Percentiles rank a stretch among this genome's conserved stretches.
Conservation (phyloP, 1,140 invertebrate species). For the Anoplophora glabripennis region DNA sequence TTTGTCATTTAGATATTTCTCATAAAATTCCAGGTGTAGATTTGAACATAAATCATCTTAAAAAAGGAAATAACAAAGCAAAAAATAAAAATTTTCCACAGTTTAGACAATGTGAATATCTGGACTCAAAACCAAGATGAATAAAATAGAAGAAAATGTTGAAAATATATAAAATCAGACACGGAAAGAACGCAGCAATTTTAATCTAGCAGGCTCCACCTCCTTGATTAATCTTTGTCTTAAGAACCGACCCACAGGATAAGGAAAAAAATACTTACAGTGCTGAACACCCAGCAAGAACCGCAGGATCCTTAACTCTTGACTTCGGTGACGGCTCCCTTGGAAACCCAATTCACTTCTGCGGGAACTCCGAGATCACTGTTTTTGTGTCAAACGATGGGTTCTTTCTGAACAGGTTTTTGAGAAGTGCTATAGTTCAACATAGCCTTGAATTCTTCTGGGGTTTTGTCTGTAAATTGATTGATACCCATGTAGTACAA, state of each 20-base stretch:
- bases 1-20: too few species aligned
- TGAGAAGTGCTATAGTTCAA: neutral
- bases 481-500: neutral
- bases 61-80: too few species aligned
- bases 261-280: neutral
- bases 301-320: neutral
- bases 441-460: slow-evolving; percentile 2
- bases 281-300: neutral
- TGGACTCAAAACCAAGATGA: slow-evolving; percentile 12
- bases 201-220: neutral
- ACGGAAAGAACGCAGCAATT: neutral
- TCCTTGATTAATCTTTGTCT: neutral
- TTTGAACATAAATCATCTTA: too few species aligned
- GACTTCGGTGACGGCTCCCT: slow-evolving; percentile 30
- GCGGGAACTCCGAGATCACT: too few species aligned
- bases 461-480: slow-evolving; percentile 2
- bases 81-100: too few species aligned
- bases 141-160: slow-evolving; percentile 16
- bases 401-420: too few species aligned
- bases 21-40: too few species aligned
- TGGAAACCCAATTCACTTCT: slow-evolving; percentile 51
- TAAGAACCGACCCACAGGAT: too few species aligned
- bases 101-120: neutral
- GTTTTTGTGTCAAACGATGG: too few species aligned
- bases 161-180: neutral